Evolutionary conservation across 2,888 invertebrate genomes (phyloP), one percentile per base, ranked within the genome.

Genomic region (Acleris literana): DNA sequence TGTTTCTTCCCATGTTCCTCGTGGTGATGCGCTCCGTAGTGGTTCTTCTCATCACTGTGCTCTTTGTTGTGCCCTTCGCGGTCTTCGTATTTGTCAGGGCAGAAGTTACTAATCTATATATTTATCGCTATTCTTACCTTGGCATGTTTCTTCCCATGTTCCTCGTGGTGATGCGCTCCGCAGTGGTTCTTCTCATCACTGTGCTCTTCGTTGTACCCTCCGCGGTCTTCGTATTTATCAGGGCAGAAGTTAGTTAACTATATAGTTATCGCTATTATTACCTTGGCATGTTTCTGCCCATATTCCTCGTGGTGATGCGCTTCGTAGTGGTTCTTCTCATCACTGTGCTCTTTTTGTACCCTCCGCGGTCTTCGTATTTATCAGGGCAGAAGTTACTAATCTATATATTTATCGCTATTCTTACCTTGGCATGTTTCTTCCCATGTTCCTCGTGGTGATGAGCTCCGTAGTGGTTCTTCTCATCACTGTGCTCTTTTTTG

Each of bases 391-490:
- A n/a, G n/a, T n/a, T n/a, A n/a, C n/a, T n/a, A n/a, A n/a, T n/a
- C n/a, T n/a, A n/a, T n/a, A n/a, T n/a, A n/a, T n/a, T n/a, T n/a
- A n/a, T 33, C 33, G 33, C 3, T 9, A 33, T 33, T 9, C 9
- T 33, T 72, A 92, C 93, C 87, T 90, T 86, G 0, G 93, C 94
- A 11, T 93, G 90, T 75, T 96, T 95, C 72, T 95, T 94, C 0
- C 95, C 95, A 64, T 95, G 94, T 66, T 95, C 95, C 7, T 94
- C 95, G 39, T 94, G 94, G 69, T 95, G 93, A 74, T 95, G 94
- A 65, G 93, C 93, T 0, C 94, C 95, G 72, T 94, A 94, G 83
- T 96, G 95, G 0, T 94, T 94, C 5, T 93, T 93, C 64, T 94
- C 94, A 69, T 94, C 93, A 73, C 94, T 94, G 71, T 95, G 93